Base-by-base conservation (phyloP, 2,797 vertebrate species). In the Sebastes taczanowskii region DNA sequence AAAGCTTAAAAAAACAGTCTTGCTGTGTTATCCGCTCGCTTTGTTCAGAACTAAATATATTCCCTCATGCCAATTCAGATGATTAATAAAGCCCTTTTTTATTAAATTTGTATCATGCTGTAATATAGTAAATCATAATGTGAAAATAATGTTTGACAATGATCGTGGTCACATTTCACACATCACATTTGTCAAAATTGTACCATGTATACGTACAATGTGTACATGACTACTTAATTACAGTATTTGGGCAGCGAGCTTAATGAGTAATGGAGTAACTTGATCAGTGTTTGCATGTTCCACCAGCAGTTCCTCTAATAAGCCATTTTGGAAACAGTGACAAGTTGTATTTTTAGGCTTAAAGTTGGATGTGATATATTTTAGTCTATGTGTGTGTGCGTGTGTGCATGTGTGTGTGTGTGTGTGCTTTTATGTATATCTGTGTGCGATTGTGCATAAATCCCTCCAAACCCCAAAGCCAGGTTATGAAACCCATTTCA, bases 401-500 rank as follows among this genome's bases (percentile, higher is more conserved):
- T n/a, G n/a, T n/a, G n/a, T n/a, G n/a, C n/a, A 10, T 52, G 35
- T 59, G 58, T 32, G 35, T 56, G 18, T 66, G 65, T 34, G 66
- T 52, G 18, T 66, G 65, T 59, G 66, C 38, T 10, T 85, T 18
- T 23, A 49, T 34, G 32, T 71, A 30, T 58, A 25, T 71, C 9
- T 22, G 9, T 74, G 56, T 55, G 30, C 14, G 76, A 74, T 23
- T 64, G 59, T 78, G 13, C 35, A 70, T 69, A 71, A 80, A 89
- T 81, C 67, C 20, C 25, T 46, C 13, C 46, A 77, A 80, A 71
- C 14, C 78, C 52, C 23, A 53, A 71, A 80, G 62, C 71, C 23
- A 42, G 74, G 59, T 65, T 46, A 73, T 84, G 79, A 88, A 91
- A 86, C 67, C 59, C 77, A 88, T 87, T 84, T 90, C 75, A 80